Base-by-base conservation (phyloP, 2,888 invertebrate species). In the Aphidoletes aphidimyza region DNA sequence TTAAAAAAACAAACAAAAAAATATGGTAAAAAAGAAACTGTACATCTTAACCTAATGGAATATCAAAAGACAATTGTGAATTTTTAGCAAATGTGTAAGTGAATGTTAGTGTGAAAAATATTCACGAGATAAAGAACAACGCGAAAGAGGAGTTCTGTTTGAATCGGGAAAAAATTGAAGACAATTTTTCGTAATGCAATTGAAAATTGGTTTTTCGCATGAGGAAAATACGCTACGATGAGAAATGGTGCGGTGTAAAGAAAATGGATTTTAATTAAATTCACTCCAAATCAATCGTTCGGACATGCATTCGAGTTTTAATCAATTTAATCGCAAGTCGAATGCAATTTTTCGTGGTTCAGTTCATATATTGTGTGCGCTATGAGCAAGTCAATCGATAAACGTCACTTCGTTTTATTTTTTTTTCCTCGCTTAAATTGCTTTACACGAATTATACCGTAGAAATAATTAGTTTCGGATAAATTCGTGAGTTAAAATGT, bases 1-100 rank as follows among this genome's bases (percentile, higher is more conserved):
- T n/a, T n/a, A n/a, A n/a, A n/a, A n/a, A n/a, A n/a, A n/a, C n/a
- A n/a, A n/a, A n/a, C n/a, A n/a, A n/a, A n/a, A n/a, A 69, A 69
- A 69, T 69, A 69, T 69, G 69, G 69, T 69, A 30, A 69, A 69
- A 69, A 69, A 69, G 69, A 69, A 69, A 69, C 30, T 30, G 30
- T 69, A 17, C 17, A 47, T 69, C 30, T n/a, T 22, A 22, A 69
- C 17, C 30, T 69, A 69, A 69, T 69, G 69, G 30, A 69, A 69
- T 14, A 69, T 69, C 8, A 11, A 5, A 69, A 69, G 69, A 69
- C 69, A 30, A 69, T 34, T 30, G 34, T 69, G 34, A 26, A 69
- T 30, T 30, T 30, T 11, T 30, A 69, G 69, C 69, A 30, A 69
- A 69, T 69, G 69, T 69, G 69, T 69, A 69, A 69, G 69, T 69